Evolutionary conservation across 2,888 invertebrate genomes (phyloP).

Genomic region (Lithophane semibrunnea): DNA sequence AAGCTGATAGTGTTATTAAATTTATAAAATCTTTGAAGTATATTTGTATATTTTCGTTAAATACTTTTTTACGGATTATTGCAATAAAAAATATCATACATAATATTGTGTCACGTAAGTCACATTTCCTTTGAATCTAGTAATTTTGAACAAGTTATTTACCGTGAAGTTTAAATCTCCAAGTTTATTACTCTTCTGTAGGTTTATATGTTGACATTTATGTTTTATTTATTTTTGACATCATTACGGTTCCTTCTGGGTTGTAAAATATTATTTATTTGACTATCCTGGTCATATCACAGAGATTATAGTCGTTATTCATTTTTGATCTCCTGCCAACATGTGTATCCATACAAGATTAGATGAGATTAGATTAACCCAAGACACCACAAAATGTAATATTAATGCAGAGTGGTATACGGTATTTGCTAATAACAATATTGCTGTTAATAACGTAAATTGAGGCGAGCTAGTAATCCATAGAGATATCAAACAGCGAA

Average conservation of each 20-base stretch:
- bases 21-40: background rate
- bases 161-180: conserved; percentile 45
- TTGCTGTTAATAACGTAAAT: conserved; percentile 44
- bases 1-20: background rate
- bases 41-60: conserved; percentile 4
- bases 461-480: conserved; percentile 13
- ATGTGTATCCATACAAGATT: conserved; percentile 59
- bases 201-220: conserved; percentile 37
- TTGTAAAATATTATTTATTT: conserved; percentile 63
- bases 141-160: conserved; percentile 41
- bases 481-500: conserved; percentile 22
- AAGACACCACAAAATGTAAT: conserved; percentile 52
- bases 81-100: conserved; percentile 11
- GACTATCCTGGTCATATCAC: conserved; percentile 65
- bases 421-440: conserved; percentile 30
- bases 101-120: conserved; percentile 10
- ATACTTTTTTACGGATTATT: conserved; percentile 7
- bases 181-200: conserved; percentile 39
- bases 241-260: conserved; percentile 54
- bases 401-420: conserved; percentile 50
- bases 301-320: conserved; percentile 58
- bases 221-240: conserved; percentile 61
- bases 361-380: conserved; percentile 60
- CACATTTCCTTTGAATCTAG: conserved; percentile 22
- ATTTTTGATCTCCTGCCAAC: conserved; percentile 68